Evolutionary conservation across 2,888 invertebrate genomes (phyloP), one percentile per base, ranked within the genome.

Genomic region (Pyralis farinalis): DNA sequence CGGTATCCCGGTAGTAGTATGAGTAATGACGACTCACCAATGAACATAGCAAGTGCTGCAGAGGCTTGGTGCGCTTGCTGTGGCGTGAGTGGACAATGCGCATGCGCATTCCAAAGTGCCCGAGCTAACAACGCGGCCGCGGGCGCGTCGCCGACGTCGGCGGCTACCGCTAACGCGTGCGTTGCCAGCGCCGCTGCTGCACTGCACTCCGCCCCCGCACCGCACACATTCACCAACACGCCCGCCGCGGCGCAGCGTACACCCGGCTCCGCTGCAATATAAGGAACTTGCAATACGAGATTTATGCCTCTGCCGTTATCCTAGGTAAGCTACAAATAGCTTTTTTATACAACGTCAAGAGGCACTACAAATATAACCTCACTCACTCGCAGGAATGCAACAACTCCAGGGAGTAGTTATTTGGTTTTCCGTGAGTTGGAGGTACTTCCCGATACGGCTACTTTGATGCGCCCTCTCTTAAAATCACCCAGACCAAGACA

Each of bases 221-320:
- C 87, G 59, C 87, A 86, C 58, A 96, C 91, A 86, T 96, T 96
- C 11, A 96, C 95, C 36, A 96, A 90, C 28, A 96, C 95, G 1
- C 96, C 96, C 42, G 94, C 93, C 1, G 95, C 93, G 4, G 95
- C 94, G 65, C 93, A 93, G 0, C 95, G 91, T 9, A 96, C 88
- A 53, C 93, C 93, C 34, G 91, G 81, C 41, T 94, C 93, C 43
- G 91, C 92, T 83, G 82, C n/a, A n/a, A n/a, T n/a, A n/a, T n/a
- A n/a, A n/a, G n/a, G n/a, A n/a, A n/a, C n/a, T n/a, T n/a, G n/a
- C n/a, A n/a, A n/a, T n/a, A n/a, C n/a, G n/a, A n/a, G n/a, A n/a
- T n/a, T n/a, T n/a, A n/a, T n/a, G n/a, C n/a, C n/a, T n/a, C n/a
- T n/a, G n/a, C n/a, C n/a, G n/a, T n/a, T n/a, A n/a, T n/a, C n/a